Evolutionary conservation across 2,888 invertebrate species (phyloP), one percentile per base, ranked within the genome.

Genomic region (Tinea semifulvella): DNA sequence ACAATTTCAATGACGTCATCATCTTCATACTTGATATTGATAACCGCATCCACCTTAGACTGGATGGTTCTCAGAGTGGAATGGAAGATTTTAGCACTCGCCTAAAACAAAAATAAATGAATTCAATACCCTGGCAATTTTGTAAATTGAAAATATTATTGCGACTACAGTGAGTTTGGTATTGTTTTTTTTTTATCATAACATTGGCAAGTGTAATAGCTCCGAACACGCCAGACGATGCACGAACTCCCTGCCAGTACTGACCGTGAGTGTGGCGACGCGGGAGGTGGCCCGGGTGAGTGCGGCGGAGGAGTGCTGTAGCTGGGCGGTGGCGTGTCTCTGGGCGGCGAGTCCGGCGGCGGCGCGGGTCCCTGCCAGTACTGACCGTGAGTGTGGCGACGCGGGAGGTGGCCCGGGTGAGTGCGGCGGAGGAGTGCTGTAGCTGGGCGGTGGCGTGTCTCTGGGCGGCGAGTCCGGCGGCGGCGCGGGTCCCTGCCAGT

Each of bases 61-160:
- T 85, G 77, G 44, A 87, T 85, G 50, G 84, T 85, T 53, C 83
- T 84, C 52, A 90, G 65, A 1, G 88, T 85, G 11, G 85, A 82
- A 61, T 88, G 84, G 69, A 88, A 90, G 56, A 86, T 81, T 61
- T 88, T 87, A 0, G 88, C 85, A 56, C 87, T 87, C 8, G 85
- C 84, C 88, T 89, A 70, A n/a, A 61, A 60, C 6, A 16, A 43
- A 36, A 28, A 22, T 11, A 42, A 28, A 42, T 16, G 4, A 31
- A 40, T 14, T 22, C 8, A 22, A 5, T 22, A 5, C 22, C 5
- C 22, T 22, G 8, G 5, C 6, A 22, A 22, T 8, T 22, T 22
- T 7, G 8, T 22, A 22, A 22, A 8, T 22, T 22, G 22, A 8
- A 22, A 22, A 22, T 22, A 22, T n/a, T n/a, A n/a, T n/a, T n/a